Conservation (phyloP, 1,140 invertebrate genomes). For the Brachionus rubens region DNA sequence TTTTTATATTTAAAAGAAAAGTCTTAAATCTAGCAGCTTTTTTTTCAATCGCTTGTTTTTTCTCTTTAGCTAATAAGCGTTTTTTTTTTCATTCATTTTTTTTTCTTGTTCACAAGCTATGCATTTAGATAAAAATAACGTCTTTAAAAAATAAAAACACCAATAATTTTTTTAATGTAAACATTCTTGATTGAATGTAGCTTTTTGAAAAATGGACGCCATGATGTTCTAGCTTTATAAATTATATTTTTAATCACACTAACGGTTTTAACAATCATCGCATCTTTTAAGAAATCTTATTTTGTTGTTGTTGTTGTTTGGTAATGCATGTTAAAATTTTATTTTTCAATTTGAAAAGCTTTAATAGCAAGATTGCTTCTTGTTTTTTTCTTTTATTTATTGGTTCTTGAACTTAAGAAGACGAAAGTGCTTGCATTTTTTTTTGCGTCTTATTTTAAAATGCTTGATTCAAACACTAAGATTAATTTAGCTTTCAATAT, state of each 20-base stretch:
- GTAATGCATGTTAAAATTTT: background rate
- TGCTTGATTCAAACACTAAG: too few species aligned
- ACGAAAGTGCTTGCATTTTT: too few species aligned
- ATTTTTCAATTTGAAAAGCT: too few species aligned
- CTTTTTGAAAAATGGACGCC: constrained; percentile 32
- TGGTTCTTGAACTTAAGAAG: too few species aligned
- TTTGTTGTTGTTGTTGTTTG: too few species aligned
- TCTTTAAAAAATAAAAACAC: too few species aligned
- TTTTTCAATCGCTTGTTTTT: constrained; percentile 2
- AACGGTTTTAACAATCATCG: constrained; percentile 15
- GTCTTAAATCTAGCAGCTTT: background rate
- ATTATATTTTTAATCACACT: background rate
- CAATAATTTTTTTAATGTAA: background rate
- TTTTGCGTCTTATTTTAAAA: too few species aligned
- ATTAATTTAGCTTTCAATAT: too few species aligned
- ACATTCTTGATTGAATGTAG: background rate
- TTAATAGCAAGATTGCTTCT: too few species aligned
- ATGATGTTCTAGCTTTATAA: background rate
- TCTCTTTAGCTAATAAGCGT: too few species aligned
- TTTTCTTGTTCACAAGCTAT: background rate
- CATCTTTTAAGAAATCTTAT: constrained; percentile 11
- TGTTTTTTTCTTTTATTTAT: too few species aligned
- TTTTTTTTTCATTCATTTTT: background rate
- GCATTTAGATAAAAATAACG: constrained; percentile 30
- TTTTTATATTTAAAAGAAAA: background rate